Base-by-base conservation (phyloP, 2,797 vertebrate species). In the Anguilla obscura region DNA sequence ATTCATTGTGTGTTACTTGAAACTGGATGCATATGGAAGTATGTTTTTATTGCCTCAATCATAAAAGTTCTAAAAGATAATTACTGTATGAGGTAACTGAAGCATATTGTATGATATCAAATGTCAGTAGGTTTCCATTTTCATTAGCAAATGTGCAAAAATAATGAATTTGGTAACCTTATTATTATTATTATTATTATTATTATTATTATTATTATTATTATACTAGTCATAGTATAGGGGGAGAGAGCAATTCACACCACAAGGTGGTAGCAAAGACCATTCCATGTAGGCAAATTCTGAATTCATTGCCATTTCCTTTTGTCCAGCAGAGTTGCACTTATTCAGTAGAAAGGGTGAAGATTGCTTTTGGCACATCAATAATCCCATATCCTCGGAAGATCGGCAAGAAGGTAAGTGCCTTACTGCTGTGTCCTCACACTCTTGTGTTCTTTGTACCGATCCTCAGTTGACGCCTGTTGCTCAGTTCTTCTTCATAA, bases 221-320 rank as follows among this genome's bases (percentile, higher is more conserved):
- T 66, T n/a, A 66, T 27, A 66, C 5, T 66, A n/a, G n/a, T 66
- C 21, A 16, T 60, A 60, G 1, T 60, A 24, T 12, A 50, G 71
- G 3, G 16, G 10, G 58, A 83, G 74, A 82, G 56, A 56, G 30
- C 9, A 66, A 80, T 52, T 88, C 85, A 50, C 33, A 83, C 94
- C 95, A 95, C 93, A 91, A 90, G 95, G 88, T 92, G 95, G 95
- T 86, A 93, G 88, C 94, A 96, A 66, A 95, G 92, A 94, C 92
- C 87, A 85, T n/a, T 56, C 4, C 66, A 69, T 90, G 18, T 85
- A 86, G 50, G 45, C 9, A 1, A 45, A 50, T 82, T 82, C 45
- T 40, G 45, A 40, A 82, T 82, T 18, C 16, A 2, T 16, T 36
- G 69, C 27, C 3, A 21, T 82, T 82, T 48, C 79, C 45, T 82